phyloP scores from a whole-genome alignment of 2,797 vertebrate species.

The Tarsius wallacei region DNA sequence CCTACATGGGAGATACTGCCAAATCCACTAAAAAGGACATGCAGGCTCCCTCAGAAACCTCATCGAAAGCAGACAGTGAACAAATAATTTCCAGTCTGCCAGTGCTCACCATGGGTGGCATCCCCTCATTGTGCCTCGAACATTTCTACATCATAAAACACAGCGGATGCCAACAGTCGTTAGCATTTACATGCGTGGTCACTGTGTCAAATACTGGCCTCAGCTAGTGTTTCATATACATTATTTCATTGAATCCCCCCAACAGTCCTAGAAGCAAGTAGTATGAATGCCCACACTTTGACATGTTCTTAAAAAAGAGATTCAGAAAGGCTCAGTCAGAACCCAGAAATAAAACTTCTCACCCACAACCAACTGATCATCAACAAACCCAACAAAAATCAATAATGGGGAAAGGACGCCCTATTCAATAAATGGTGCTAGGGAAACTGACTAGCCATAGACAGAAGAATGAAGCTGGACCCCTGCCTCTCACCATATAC shows the following conservation, averaged over 20 bases:
- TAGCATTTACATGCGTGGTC: background rate
- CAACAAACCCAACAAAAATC: too few species aligned
- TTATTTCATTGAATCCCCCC: background rate
- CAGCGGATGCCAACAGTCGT: background rate
- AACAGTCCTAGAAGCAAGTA: background rate
- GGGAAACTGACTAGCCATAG: too few species aligned
- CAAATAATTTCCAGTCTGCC: background rate
- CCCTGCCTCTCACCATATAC: too few species aligned
- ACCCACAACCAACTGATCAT: too few species aligned
- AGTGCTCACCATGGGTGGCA: background rate
- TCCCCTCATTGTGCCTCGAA: background rate
- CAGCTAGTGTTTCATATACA: background rate
- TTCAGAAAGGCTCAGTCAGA: background rate
- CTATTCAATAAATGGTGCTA: too few species aligned
- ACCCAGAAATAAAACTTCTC: too few species aligned
- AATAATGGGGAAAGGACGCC: too few species aligned
- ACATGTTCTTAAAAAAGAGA: background rate
- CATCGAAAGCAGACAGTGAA: background rate
- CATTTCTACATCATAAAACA: background rate
- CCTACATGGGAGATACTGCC: background rate
- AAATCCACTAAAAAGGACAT: background rate
- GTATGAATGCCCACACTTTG: background rate
- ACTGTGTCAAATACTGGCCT: background rate
- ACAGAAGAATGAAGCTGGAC: too few species aligned
- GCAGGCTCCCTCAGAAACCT: background rate